Conservation (phyloP, 92 coral and sea anemone genomes). For the Epizoanthus rinbou region DNA sequence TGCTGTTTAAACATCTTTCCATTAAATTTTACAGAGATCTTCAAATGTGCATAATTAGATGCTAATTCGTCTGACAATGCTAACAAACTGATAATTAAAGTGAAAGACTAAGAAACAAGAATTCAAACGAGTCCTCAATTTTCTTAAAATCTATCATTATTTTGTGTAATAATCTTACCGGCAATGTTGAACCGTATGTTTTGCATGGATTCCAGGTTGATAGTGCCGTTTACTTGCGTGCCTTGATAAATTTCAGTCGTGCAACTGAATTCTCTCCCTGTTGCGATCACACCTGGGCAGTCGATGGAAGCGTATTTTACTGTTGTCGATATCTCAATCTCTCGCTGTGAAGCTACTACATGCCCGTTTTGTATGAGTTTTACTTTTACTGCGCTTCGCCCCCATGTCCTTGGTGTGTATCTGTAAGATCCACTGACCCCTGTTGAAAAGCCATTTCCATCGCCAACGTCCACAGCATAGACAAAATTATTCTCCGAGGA, state of each 20-base stretch:
- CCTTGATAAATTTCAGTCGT: slow-evolving; percentile 69
- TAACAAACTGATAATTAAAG: neutral
- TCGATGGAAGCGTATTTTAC: slow-evolving; percentile 50
- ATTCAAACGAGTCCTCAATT: neutral
- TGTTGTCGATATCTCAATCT: slow-evolving; percentile 48
- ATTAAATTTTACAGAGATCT: neutral
- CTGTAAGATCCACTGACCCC: slow-evolving; percentile 28
- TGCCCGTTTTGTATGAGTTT: slow-evolving; percentile 29
- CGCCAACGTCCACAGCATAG: slow-evolving; percentile 54
- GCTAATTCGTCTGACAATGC: slow-evolving; percentile 14
- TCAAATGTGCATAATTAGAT: slow-evolving; percentile 4
- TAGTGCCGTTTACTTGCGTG: slow-evolving; percentile 54
- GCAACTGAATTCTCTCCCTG: slow-evolving; percentile 55
- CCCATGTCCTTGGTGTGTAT: slow-evolving; percentile 70
- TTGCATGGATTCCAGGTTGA: slow-evolving; percentile 6
- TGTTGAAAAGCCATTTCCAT: slow-evolving; percentile 53
- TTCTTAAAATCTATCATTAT: neutral
- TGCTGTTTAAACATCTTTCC: slow-evolving; percentile 19
- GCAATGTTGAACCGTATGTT: neutral
- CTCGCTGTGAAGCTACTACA: neutral
- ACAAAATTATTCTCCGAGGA: slow-evolving; percentile 38
- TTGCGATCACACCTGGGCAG: slow-evolving; percentile 61
- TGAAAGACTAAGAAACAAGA: neutral
- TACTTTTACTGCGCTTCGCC: slow-evolving; percentile 49
- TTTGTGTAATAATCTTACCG: slow-evolving; percentile 38